Conservation (phyloP, 1,140 invertebrate species). For the Drosophila dunni region DNA sequence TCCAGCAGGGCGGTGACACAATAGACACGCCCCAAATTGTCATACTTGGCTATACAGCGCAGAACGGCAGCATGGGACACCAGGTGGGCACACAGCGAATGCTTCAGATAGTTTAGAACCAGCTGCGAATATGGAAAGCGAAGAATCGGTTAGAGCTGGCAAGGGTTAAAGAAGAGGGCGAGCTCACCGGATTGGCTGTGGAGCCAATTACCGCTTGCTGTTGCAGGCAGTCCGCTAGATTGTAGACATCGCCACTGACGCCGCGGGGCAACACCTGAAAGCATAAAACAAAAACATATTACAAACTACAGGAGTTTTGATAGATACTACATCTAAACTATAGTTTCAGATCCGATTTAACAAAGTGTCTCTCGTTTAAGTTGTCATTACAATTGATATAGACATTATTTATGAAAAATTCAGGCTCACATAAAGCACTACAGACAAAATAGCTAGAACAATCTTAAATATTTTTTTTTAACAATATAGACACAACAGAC, state of each 20-base stretch:
- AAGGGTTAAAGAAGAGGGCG: background rate
- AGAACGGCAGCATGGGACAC: slow-evolving; percentile 96
- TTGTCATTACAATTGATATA: slow-evolving; percentile 19
- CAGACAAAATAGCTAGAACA: slow-evolving; percentile 20
- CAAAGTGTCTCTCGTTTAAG: slow-evolving; percentile 15
- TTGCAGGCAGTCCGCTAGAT: slow-evolving; percentile 95
- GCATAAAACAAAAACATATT: background rate
- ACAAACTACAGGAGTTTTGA: too few species aligned
- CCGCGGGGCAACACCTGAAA: slow-evolving; percentile 90
- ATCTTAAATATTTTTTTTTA: background rate
- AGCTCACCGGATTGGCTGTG: slow-evolving; percentile 89
- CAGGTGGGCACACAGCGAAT: slow-evolving; percentile 94
- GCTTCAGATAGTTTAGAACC: slow-evolving; percentile 95
- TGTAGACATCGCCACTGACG: slow-evolving; percentile 95
- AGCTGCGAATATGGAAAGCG: slow-evolving; percentile 85
- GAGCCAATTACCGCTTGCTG: slow-evolving; percentile 96
- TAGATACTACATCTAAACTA: too few species aligned
- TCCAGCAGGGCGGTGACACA: slow-evolving; percentile 94
- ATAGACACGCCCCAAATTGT: slow-evolving; percentile 94
- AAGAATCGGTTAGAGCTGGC: background rate
- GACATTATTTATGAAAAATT: slow-evolving; percentile 11
- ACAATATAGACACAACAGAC: background rate
- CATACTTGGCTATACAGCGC: slow-evolving; percentile 94
- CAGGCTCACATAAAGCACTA: slow-evolving; percentile 12
- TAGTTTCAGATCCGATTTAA: background rate